Evolutionary conservation across 2,113 vertebrate genomes (phyloP).

Genomic region (Dunckerocampus dactyliophorus): DNA sequence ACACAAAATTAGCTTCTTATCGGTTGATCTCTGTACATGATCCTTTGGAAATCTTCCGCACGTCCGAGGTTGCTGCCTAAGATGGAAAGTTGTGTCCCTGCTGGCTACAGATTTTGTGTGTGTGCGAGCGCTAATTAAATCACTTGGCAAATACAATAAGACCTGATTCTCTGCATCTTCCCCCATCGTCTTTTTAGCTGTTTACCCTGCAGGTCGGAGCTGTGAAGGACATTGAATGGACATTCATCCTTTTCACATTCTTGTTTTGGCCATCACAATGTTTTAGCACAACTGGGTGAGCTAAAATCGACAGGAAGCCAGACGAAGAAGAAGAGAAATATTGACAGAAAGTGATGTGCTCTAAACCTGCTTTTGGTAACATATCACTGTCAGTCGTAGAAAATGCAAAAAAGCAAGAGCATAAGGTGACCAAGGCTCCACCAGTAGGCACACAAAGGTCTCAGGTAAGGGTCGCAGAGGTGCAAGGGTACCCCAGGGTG

Average conservation of each 20-base stretch:
- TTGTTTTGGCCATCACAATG: constrained; percentile 19
- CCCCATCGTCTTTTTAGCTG: constrained; percentile 73
- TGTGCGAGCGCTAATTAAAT: constrained; percentile 83
- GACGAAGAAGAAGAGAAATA: constrained; percentile 11
- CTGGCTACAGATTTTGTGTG: constrained; percentile 10
- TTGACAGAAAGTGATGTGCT: neutral
- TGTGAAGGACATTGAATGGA: constrained; percentile 56
- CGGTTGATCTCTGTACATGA: constrained; percentile 96
- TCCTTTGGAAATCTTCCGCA: constrained; percentile 87
- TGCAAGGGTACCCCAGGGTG: too few relatives aligned
- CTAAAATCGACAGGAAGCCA: constrained; percentile 54
- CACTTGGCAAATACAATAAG: constrained; percentile 86
- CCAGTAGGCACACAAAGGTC: too few relatives aligned
- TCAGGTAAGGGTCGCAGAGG: too few relatives aligned
- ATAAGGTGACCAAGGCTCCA: too few relatives aligned
- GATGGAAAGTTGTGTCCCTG: constrained; percentile 65
- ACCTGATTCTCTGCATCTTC: constrained; percentile 75
- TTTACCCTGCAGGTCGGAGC: constrained; percentile 66
- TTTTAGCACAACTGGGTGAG: constrained; percentile 52
- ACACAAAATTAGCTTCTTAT: constrained; percentile 98
- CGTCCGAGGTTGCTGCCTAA: constrained; percentile 77
- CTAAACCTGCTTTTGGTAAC: constrained; percentile 27
- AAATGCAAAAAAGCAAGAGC: too few relatives aligned
- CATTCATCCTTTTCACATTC: constrained; percentile 61
- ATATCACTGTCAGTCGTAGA: neutral